Percentiles rank a stretch among this genome's conserved stretches.
Conservation (phyloP, 2,797 vertebrate genomes). For the Dermochelys coriacea region DNA sequence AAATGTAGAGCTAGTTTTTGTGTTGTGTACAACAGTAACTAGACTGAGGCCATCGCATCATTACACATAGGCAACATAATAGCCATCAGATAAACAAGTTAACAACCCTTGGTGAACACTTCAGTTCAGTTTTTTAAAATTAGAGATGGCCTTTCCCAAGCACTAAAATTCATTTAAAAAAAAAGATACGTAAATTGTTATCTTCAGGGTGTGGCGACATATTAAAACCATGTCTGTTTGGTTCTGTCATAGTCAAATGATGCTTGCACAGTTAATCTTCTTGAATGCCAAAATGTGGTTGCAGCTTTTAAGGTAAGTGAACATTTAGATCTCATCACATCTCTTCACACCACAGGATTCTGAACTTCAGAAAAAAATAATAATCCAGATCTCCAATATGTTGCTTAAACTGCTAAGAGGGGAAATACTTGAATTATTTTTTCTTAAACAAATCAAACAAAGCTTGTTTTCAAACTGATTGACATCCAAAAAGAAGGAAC, state of each 20-base stretch:
- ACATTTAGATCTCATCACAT: background rate
- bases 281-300: fast-evolving
- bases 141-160: fast-evolving
- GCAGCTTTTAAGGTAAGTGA: background rate
- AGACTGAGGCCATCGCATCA: background rate
- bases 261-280: background rate
- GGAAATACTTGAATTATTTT: background rate
- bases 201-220: background rate
- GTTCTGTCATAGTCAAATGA: background rate
- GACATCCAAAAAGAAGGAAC: background rate
- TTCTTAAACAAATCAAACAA: background rate
- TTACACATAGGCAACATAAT: background rate
- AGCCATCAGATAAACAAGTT: background rate
- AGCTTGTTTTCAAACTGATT: background rate
- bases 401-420: background rate
- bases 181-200: background rate
- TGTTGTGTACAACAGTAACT: background rate
- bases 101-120: background rate
- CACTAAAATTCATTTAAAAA: background rate
- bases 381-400: background rate
- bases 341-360: background rate
- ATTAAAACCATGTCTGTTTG: background rate
- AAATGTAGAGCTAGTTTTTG: background rate
- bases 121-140: background rate
- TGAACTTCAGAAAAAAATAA: background rate